phyloP scores from a whole-genome alignment of 2,797 vertebrate genomes.

The Oceanodroma leucorhoa region DNA sequence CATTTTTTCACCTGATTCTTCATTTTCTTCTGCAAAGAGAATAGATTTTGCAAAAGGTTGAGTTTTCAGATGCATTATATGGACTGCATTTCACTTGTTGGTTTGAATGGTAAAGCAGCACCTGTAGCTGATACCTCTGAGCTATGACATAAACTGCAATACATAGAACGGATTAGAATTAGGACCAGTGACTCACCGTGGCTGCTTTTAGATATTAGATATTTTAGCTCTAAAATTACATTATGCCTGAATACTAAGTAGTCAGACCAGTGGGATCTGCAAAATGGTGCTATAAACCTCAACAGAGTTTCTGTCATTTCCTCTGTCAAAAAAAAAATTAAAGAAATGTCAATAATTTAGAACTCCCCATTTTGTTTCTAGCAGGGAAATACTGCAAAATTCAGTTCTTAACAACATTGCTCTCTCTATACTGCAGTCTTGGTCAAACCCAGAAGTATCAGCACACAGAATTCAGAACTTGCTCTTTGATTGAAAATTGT shows the following conservation, averaged over 20 bases:
- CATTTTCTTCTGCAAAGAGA: not conserved
- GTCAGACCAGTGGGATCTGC: not conserved
- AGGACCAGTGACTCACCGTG: not conserved
- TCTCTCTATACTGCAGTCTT: not conserved
- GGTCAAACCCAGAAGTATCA: not conserved
- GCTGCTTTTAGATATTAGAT: not conserved
- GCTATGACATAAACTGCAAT: not conserved
- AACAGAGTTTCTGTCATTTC: not conserved
- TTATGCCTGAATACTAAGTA: not conserved
- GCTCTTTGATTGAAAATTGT: not conserved
- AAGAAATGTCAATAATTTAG: not conserved
- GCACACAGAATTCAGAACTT: not conserved
- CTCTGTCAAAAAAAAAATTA: not conserved
- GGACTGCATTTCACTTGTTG: not conserved
- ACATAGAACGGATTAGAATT: not conserved
- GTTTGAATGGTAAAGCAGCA: not conserved
- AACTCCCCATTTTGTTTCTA: not conserved
- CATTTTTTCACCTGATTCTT: not conserved
- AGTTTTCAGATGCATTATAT: not conserved
- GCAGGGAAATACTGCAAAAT: not conserved
- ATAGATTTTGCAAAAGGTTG: not conserved
- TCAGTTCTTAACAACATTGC: not conserved
- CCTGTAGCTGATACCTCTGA: not conserved
- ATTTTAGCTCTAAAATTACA: not conserved
- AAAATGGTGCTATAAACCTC: not conserved